Conservation (phyloP, 1,140 invertebrate genomes). For the Drosophila chauvacae region DNA sequence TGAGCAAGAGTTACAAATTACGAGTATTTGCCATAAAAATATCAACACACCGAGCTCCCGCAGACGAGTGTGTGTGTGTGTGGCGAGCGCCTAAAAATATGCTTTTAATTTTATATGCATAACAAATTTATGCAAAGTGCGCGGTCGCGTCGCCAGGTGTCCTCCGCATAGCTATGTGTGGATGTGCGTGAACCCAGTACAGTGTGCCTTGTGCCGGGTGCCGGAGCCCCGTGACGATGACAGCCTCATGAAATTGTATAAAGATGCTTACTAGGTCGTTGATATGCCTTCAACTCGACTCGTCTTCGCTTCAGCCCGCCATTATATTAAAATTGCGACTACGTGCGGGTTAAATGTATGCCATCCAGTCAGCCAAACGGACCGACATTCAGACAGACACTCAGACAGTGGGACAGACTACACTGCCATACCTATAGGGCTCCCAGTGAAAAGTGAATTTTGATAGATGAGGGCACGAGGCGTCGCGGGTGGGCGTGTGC, state of each 20-base stretch:
- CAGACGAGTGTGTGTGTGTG: conserved; percentile 3
- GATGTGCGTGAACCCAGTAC: conserved; percentile 8
- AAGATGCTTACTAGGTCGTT: conserved; percentile 82
- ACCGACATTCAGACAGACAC: conserved; percentile 29
- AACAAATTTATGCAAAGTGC: conserved; percentile 82
- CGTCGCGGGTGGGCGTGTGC: neutral
- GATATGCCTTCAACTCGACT: conserved; percentile 62
- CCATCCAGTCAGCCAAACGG: conserved; percentile 44
- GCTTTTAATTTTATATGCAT: conserved; percentile 84
- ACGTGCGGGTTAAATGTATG: conserved; percentile 76
- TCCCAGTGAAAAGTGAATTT: conserved; percentile 73
- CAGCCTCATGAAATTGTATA: conserved; percentile 80
- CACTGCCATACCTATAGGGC: neutral
- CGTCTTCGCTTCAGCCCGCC: conserved; percentile 49
- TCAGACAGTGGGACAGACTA: conserved; percentile 7
- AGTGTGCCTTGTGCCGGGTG: neutral
- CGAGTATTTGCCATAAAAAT: conserved; percentile 73
- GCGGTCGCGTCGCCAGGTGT: conserved; percentile 58
- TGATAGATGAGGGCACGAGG: conserved; percentile 59
- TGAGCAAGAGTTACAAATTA: conserved; percentile 72
- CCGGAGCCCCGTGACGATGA: conserved; percentile 36
- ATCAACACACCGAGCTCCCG: conserved; percentile 57
- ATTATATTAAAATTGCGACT: conserved; percentile 78
- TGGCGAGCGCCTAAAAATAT: conserved; percentile 68
- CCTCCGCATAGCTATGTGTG: conserved; percentile 9